phyloP scores from a whole-genome alignment of 2,113 vertebrate genomes.

The Kryptolebias marmoratus region DNA sequence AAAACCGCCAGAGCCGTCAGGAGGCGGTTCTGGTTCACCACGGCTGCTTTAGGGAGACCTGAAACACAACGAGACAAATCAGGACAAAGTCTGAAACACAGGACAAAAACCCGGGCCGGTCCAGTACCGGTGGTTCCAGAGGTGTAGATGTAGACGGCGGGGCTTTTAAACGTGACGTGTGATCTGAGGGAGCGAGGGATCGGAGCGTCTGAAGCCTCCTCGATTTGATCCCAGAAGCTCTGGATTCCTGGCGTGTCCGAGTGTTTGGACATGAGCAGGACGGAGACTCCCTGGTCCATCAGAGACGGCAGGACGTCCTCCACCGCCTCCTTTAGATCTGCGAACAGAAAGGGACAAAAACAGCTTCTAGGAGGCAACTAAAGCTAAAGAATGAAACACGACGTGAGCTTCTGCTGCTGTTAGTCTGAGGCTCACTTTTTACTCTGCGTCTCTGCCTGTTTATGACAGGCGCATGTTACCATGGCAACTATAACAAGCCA shows the following conservation, averaged over 20 bases:
- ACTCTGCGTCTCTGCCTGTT: too few species aligned
- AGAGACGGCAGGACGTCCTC: slow-evolving; percentile 84
- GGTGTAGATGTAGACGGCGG: slow-evolving; percentile 89
- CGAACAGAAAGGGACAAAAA: not conserved
- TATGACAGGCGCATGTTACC: too few species aligned
- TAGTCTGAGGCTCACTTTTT: too few species aligned
- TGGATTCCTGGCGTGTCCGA: slow-evolving; percentile 77
- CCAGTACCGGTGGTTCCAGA: slow-evolving; percentile 89
- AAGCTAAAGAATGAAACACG: not conserved
- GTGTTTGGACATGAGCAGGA: slow-evolving; percentile 82
- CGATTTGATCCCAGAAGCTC: slow-evolving; percentile 81
- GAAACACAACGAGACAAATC: slow-evolving; percentile 16
- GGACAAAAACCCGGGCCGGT: not conserved
- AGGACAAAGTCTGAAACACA: not conserved
- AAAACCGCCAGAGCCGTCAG: slow-evolving; percentile 67
- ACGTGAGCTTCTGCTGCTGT: too few species aligned
- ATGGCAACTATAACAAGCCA: too few species aligned
- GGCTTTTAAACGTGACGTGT: slow-evolving; percentile 78
- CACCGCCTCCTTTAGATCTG: slow-evolving; percentile 82
- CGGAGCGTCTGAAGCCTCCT: slow-evolving; percentile 74
- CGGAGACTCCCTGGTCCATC: slow-evolving; percentile 75
- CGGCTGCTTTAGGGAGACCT: slow-evolving; percentile 90
- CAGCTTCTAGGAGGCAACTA: not conserved
- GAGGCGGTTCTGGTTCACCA: slow-evolving; percentile 82
- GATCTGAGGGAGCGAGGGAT: slow-evolving; percentile 81